These are phyloP conservation scores for Microdon myrmicae DNA, from an alignment of 2,888 invertebrate genomes.

Conservation along the genomic window DNA sequence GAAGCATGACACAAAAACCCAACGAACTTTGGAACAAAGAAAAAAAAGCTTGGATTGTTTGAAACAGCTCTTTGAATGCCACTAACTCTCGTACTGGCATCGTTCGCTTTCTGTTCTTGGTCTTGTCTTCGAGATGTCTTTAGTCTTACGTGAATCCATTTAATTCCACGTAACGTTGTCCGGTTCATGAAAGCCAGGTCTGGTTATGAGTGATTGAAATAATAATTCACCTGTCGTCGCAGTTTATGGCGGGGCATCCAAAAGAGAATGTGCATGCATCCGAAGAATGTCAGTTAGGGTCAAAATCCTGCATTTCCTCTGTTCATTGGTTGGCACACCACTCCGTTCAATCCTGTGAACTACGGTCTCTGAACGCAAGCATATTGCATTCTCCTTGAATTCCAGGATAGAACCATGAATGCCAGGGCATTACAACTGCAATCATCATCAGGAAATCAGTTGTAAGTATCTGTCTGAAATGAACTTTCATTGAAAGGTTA, in stretches of 20 bases:
- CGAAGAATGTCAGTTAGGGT: constrained; percentile 41
- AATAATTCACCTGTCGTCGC: constrained; percentile 49
- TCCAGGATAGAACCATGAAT: constrained; percentile 25
- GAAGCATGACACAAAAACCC: constrained; percentile 12
- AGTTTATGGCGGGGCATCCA: constrained; percentile 8
- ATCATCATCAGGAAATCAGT: constrained; percentile 40
- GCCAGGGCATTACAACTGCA: constrained; percentile 40
- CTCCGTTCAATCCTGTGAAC: not conserved
- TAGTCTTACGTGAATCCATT: constrained; percentile 4
- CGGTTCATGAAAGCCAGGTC: constrained; percentile 31
- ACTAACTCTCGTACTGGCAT: constrained; percentile 2
- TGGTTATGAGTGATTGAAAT: constrained; percentile 52
- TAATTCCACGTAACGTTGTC: constrained; percentile 6
- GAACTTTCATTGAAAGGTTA: constrained; percentile 35
- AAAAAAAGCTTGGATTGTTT: constrained; percentile 34
- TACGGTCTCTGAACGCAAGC: constrained; percentile 1
- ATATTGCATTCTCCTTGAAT: constrained; percentile 27
- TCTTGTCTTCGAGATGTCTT: not conserved
- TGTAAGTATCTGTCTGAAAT: constrained; percentile 31
- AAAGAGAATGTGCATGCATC: constrained; percentile 7
- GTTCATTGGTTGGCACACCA: constrained; percentile 19
- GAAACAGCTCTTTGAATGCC: constrained; percentile 34
- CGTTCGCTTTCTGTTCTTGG: constrained; percentile 4
- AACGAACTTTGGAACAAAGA: too few relatives aligned
- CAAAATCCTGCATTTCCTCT: constrained; percentile 18